These are phyloP conservation scores for Mallotus villosus DNA, from an alignment of 2,797 vertebrate species.

Conservation along the genomic window DNA sequence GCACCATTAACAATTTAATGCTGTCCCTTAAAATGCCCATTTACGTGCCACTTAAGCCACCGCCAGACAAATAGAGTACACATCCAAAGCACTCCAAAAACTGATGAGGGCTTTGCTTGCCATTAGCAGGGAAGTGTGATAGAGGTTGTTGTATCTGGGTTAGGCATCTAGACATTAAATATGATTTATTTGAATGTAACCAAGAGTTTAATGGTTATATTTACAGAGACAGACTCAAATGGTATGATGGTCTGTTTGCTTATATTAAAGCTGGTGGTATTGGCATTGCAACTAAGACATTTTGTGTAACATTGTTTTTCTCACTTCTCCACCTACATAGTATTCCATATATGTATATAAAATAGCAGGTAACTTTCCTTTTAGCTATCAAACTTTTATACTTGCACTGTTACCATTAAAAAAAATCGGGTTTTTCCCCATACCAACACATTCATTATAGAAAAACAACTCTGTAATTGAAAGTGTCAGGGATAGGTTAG, in stretches of 20 bases:
- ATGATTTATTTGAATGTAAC: background rate
- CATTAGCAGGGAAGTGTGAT: conserved; percentile 23
- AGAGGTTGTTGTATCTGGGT: conserved; percentile 9
- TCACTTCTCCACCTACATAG: background rate
- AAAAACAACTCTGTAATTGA: background rate
- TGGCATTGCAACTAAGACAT: background rate
- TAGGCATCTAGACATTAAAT: background rate
- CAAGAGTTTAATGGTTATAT: background rate
- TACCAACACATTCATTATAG: background rate
- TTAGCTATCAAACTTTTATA: background rate
- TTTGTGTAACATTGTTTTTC: background rate
- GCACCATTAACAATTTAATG: background rate
- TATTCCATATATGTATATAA: background rate
- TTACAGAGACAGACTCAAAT: background rate
- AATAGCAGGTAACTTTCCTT: background rate
- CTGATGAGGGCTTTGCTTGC: conserved; percentile 34
- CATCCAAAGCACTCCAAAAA: conserved; percentile 45
- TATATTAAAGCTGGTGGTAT: background rate
- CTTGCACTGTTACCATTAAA: background rate
- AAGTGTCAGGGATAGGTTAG: conserved; percentile 5
- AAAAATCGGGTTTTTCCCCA: background rate
- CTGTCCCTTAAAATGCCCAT: background rate
- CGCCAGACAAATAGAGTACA: background rate
- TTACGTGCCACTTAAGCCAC: background rate
- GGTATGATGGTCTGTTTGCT: background rate